Evolutionary conservation across 2,888 invertebrate species (phyloP).

Genomic region (Xestia rhomboidea): DNA sequence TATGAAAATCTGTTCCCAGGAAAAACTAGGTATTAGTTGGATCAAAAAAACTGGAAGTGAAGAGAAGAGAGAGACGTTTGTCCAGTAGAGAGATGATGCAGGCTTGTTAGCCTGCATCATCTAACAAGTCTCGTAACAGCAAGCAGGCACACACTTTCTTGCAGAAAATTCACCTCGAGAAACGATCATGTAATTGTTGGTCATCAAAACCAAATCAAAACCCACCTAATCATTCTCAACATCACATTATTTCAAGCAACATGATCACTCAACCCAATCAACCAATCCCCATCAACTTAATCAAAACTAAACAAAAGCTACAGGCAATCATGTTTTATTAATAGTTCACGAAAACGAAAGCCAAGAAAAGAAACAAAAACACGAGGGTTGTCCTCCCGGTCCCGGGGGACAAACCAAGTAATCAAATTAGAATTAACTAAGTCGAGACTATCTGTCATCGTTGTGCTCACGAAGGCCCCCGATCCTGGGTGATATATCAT

Average conservation of each 20-base stretch:
- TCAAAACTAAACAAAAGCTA: constrained; percentile 52
- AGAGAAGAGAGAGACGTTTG: neutral
- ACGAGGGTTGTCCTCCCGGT: constrained; percentile 52
- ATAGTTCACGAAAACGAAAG: constrained; percentile 52
- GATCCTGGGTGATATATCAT: constrained; percentile 73
- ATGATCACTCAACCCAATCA: constrained; percentile 23
- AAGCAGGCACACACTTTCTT: neutral
- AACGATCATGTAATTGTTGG: neutral
- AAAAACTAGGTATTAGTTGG: neutral
- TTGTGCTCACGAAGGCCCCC: constrained; percentile 57
- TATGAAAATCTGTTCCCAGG: neutral
- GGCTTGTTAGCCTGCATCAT: too few relatives aligned
- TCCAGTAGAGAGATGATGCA: neutral
- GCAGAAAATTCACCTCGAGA: neutral
- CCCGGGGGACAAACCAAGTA: constrained; percentile 68
- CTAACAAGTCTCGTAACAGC: too few relatives aligned
- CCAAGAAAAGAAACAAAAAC: constrained; percentile 61
- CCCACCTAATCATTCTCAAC: too few relatives aligned
- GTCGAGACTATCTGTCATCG: constrained; percentile 83
- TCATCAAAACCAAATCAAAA: neutral
- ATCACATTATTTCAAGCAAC: too few relatives aligned
- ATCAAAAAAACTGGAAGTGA: neutral
- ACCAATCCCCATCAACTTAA: constrained; percentile 27
- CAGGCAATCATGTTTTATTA: constrained; percentile 56
- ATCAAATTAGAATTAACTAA: constrained; percentile 82